Evolutionary conservation across 1,140 invertebrate genomes (phyloP).

Genomic region (Cherax quadricarinatus): DNA sequence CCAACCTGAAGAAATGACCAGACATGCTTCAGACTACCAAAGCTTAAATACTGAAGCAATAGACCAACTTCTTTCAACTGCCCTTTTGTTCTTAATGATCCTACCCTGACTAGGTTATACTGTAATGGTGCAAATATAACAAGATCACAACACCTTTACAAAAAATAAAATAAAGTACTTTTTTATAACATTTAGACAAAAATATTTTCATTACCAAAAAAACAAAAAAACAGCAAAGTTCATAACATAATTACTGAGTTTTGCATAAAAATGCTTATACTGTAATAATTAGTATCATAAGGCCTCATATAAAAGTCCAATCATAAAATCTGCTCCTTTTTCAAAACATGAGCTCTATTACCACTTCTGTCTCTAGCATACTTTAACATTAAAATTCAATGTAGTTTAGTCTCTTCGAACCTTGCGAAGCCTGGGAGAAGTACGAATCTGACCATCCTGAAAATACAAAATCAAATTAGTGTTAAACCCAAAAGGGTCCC

Average conservation of each 20-base stretch:
- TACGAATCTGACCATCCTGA: conserved; percentile 41
- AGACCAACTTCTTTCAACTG: conserved; percentile 11
- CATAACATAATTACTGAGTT: conserved; percentile 28
- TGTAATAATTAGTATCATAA: conserved; percentile 52
- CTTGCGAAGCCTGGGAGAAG: conserved; percentile 59
- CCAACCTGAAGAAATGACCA: conserved; percentile 36
- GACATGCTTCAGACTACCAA: conserved; percentile 38
- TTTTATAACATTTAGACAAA: conserved; percentile 17
- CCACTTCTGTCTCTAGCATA: conserved; percentile 1
- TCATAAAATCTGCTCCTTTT: conserved; percentile 32
- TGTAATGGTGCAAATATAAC: conserved; percentile 18
- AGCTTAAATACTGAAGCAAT: conserved; percentile 27
- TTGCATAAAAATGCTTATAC: conserved; percentile 62
- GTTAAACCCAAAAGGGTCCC: too few species aligned
- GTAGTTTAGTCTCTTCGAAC: conserved; percentile 43
- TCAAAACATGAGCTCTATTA: neutral
- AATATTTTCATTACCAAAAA: conserved; percentile 10
- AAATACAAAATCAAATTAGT: neutral
- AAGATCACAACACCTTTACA: conserved; percentile 26
- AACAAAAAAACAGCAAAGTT: neutral
- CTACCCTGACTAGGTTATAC: conserved; percentile 35
- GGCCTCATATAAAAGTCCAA: conserved; percentile 67
- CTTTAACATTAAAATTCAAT: neutral
- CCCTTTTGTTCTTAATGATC: conserved; percentile 15
- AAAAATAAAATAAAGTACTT: neutral